Conservation (phyloP, 2,888 invertebrate species). For the Oeneis ivallda region DNA sequence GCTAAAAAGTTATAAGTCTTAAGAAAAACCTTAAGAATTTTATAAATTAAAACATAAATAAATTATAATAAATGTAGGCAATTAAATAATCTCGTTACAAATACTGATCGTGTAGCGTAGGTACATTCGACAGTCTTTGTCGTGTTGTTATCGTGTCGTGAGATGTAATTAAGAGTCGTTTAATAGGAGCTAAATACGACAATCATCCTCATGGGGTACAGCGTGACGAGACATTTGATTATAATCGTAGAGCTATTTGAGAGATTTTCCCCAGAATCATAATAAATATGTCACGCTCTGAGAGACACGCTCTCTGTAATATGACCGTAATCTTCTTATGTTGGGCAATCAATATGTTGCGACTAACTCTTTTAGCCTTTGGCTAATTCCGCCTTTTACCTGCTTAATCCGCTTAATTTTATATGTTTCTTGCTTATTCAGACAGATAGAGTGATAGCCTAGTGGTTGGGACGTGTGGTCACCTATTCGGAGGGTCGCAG, state of each 20-base stretch:
- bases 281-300: constrained; percentile 38
- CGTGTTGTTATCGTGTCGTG: neutral
- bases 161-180: neutral
- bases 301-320: constrained; percentile 31
- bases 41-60: too few species aligned
- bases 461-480: too few species aligned
- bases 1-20: too few species aligned
- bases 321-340: constrained; percentile 25
- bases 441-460: too few species aligned
- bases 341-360: constrained; percentile 28
- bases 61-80: too few species aligned
- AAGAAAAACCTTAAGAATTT: too few species aligned
- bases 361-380: constrained; percentile 11
- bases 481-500: too few species aligned
- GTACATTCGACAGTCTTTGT: neutral
- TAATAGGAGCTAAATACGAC: constrained; percentile 16
- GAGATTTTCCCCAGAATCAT: constrained; percentile 36
- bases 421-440: neutral
- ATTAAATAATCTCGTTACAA: too few species aligned
- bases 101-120: too few species aligned
- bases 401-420: neutral
- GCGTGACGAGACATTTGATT: constrained; percentile 37
- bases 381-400: constrained; percentile 13
- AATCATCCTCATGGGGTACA: constrained; percentile 26
- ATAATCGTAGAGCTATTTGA: constrained; percentile 31